These are phyloP conservation scores for Dioctria rufipes DNA, from an alignment of 2,888 invertebrate species.

Conservation along the genomic window DNA sequence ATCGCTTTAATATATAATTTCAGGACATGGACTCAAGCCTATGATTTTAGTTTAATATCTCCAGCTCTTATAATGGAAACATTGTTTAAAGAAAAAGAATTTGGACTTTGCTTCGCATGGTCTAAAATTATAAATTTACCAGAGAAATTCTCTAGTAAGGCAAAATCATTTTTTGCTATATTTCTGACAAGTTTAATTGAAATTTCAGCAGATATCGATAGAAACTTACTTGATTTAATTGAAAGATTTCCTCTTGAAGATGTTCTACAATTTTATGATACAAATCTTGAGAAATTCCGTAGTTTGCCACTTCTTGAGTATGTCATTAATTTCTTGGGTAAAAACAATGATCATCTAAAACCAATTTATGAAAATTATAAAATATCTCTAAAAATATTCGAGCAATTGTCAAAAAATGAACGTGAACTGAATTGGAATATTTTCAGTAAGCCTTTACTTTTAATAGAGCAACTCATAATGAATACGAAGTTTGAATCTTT, in stretches of 20 bases:
- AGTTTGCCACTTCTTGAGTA: constrained; percentile 78
- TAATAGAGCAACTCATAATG: constrained; percentile 90
- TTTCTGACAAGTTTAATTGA: constrained; percentile 65
- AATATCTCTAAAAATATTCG: constrained; percentile 80
- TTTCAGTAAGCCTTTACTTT: constrained; percentile 80
- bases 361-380: constrained; percentile 76
- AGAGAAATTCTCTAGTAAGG: constrained; percentile 17
- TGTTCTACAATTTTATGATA: constrained; percentile 76
- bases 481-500: constrained; percentile 84
- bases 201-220: constrained; percentile 61
- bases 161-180: constrained; percentile 60
- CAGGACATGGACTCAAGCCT: constrained; percentile 76
- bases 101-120: constrained; percentile 79
- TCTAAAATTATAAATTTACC: constrained; percentile 76
- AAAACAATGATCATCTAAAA: constrained; percentile 66
- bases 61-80: constrained; percentile 68
- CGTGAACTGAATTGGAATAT: constrained; percentile 77
- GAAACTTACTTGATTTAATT: constrained; percentile 73
- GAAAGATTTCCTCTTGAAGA: constrained; percentile 75
- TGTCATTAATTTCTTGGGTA: constrained; percentile 76
- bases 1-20: constrained; percentile 74
- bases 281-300: constrained; percentile 76
- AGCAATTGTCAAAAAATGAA: constrained; percentile 75
- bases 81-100: constrained; percentile 64
- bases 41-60: constrained; percentile 69